Percentiles rank a stretch among this genome's conserved stretches.
Evolutionary conservation across 2,113 vertebrate genomes (phyloP).

Genomic region (Misgurnus mizolepis): DNA sequence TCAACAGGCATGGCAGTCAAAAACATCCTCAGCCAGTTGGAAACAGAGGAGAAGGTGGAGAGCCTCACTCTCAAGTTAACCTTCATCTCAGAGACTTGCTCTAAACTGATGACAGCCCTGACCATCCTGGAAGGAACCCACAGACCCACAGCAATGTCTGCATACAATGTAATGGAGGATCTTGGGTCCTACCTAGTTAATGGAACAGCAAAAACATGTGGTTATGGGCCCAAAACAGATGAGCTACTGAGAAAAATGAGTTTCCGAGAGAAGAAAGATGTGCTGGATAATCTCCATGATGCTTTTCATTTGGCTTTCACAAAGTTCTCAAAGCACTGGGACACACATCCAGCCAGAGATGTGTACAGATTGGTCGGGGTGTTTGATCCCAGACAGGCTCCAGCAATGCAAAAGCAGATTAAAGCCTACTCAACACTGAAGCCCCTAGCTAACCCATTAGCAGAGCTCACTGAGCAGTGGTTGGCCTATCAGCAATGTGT

Average conservation of each 20-base stretch:
- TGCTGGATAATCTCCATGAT: background rate
- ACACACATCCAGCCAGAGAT: constrained; percentile 28
- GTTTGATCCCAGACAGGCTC: constrained; percentile 40
- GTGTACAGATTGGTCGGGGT: constrained; percentile 22
- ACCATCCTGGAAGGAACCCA: no score
- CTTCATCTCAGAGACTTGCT: no score
- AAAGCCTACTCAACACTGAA: constrained; percentile 4
- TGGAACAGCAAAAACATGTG: no score
- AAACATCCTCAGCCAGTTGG: no score
- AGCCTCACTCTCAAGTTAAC: no score
- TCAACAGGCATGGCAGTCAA: no score
- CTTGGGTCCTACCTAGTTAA: no score
- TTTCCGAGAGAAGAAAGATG: constrained; percentile 24
- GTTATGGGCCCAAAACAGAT: constrained; percentile 14
- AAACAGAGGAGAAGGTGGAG: no score
- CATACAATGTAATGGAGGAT: no score
- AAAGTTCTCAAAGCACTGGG: constrained; percentile 41
- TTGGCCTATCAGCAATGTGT: no score
- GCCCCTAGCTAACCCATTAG: background rate
- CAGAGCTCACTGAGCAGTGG: background rate
- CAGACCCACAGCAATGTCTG: no score
- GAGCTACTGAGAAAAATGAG: constrained; percentile 7
- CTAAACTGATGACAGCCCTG: no score
- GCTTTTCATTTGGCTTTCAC: constrained; percentile 22
- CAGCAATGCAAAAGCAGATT: constrained; percentile 32